Percentiles rank a stretch among this genome's conserved stretches.
phyloP scores from a whole-genome alignment of 2,797 vertebrate genomes.

The Sebastes itinus region DNA sequence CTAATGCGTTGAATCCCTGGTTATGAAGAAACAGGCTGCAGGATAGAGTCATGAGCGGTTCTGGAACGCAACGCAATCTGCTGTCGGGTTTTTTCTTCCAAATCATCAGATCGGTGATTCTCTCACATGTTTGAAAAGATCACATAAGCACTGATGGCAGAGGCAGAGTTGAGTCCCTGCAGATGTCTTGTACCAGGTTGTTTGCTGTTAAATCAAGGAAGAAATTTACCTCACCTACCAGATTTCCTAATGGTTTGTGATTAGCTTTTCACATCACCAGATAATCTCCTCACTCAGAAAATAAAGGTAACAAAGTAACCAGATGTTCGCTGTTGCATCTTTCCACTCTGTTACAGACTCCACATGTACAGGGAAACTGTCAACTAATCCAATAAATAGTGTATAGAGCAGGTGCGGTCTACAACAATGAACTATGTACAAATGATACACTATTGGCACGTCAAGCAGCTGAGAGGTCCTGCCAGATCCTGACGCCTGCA shows the following conservation, averaged over 20 bases:
- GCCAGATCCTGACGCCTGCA: background rate
- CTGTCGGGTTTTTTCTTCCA: conserved; percentile 43
- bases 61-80: conserved; percentile 45
- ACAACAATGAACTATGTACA: background rate
- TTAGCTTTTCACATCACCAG: conserved; percentile 15
- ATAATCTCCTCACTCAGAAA: conserved; percentile 1
- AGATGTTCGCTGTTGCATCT: background rate
- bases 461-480: background rate
- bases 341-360: background rate
- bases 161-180: conserved; percentile 20
- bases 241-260: background rate
- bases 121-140: conserved; percentile 42
- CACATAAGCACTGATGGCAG: conserved; percentile 46
- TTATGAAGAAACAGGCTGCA: conserved; percentile 22
- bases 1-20: conserved; percentile 35
- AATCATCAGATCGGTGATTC: conserved; percentile 15
- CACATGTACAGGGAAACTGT: background rate
- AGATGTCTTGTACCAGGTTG: conserved; percentile 28
- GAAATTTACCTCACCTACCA: background rate
- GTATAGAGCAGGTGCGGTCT: background rate
- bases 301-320: background rate
- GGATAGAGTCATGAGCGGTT: conserved; percentile 17
- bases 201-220: conserved; percentile 39
- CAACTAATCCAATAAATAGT: background rate
- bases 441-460: background rate